phyloP scores from a whole-genome alignment of 2,888 invertebrate genomes.

The Ophion costatus region DNA sequence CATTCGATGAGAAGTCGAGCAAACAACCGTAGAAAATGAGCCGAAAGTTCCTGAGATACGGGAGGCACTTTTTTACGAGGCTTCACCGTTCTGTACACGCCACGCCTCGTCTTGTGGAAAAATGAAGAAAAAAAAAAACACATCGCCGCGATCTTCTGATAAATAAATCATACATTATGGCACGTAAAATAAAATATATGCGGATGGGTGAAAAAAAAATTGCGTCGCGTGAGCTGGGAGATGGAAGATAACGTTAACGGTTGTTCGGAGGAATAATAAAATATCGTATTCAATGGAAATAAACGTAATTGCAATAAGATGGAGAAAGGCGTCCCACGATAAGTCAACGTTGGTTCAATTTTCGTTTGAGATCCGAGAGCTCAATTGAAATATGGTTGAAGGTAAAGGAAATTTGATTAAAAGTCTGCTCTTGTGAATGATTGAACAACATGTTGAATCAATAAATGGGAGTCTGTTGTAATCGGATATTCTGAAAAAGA shows the following conservation, averaged over 20 bases:
- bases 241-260: constrained; percentile 12
- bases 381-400: not conserved
- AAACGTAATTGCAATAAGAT: constrained; percentile 3
- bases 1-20: constrained; percentile 33
- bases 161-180: constrained; percentile 32
- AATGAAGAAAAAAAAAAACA: constrained; percentile 1
- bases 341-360: not conserved
- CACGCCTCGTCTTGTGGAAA: constrained; percentile 13
- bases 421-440: not conserved
- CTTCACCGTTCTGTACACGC: not conserved
- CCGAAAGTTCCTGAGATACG: constrained; percentile 31
- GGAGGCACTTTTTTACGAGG: constrained; percentile 15
- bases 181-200: constrained; percentile 27
- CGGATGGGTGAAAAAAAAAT: constrained; percentile 11
- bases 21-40: constrained; percentile 40
- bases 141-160: constrained; percentile 3
- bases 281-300: not conserved
- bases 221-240: not conserved
- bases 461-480: no score
- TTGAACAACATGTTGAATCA: no score
- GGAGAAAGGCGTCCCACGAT: not conserved
- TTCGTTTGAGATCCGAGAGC: no score
- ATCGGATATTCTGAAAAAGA: not conserved
- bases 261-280: constrained; percentile 14
- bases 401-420: not conserved